phyloP scores from a whole-genome alignment of 1,140 invertebrate genomes.

The Drosophila nebulosa region DNA sequence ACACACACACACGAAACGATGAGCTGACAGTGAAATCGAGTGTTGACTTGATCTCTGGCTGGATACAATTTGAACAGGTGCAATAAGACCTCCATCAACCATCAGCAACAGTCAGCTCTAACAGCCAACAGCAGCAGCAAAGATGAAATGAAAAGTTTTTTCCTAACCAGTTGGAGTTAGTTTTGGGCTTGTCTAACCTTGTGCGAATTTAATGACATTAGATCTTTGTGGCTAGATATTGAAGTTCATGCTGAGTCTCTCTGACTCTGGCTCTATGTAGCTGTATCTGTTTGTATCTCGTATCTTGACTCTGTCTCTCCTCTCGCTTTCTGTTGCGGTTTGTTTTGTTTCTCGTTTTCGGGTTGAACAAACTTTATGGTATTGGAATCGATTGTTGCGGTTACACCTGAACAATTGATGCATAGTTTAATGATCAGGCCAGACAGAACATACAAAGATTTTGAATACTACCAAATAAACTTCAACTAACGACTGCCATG shows the following conservation, averaged over 20 bases:
- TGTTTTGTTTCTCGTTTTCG: conserved; percentile 44
- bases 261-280: not conserved
- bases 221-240: conserved; percentile 43
- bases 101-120: not conserved
- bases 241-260: conserved; percentile 24
- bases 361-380: conserved; percentile 15
- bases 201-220: conserved; percentile 68
- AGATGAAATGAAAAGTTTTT: no score
- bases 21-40: conserved; percentile 38
- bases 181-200: conserved; percentile 45
- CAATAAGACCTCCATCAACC: conserved; percentile 22
- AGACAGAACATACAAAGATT: not conserved
- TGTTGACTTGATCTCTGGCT: conserved; percentile 22
- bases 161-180: not conserved
- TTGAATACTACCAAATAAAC: not conserved
- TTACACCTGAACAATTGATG: conserved; percentile 15
- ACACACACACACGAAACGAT: not conserved
- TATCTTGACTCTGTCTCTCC: conserved; percentile 8
- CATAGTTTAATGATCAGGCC: not conserved
- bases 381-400: conserved; percentile 15
- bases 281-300: conserved; percentile 8
- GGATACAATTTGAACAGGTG: conserved; percentile 41
- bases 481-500: not conserved
- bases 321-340: conserved; percentile 62
- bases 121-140: not conserved